Evolutionary conservation across 2,797 vertebrate genomes (phyloP).

Genomic region (Danio kyathit): DNA sequence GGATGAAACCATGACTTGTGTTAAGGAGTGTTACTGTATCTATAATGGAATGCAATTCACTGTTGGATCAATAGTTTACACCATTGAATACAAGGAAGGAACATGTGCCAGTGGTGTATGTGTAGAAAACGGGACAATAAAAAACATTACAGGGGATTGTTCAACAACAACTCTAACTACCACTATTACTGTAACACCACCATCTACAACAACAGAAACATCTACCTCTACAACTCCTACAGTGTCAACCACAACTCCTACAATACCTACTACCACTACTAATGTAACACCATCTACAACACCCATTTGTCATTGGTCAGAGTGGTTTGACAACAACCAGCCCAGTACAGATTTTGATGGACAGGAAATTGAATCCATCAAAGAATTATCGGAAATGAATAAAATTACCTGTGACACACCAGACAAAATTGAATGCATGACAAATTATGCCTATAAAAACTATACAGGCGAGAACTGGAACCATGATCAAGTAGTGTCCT

Average conservation of each 20-base stretch:
- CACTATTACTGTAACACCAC: constrained; percentile 28
- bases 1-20: constrained; percentile 81
- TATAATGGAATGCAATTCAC: constrained; percentile 74
- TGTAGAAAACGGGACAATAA: background rate
- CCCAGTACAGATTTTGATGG: constrained; percentile 63
- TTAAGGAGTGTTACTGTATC: constrained; percentile 74
- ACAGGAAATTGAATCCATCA: constrained; percentile 80
- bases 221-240: too few species aligned
- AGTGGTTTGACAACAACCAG: constrained; percentile 74
- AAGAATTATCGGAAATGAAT: constrained; percentile 71
- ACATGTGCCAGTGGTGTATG: constrained; percentile 62
- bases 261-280: background rate
- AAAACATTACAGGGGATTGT: background rate
- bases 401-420: constrained; percentile 70
- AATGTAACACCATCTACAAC: background rate
- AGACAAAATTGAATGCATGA: constrained; percentile 78
- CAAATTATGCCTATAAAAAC: too few species aligned
- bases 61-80: constrained; percentile 34
- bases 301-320: constrained; percentile 77
- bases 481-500: too few species aligned
- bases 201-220: constrained; percentile 48
- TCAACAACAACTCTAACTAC: constrained; percentile 55
- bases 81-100: background rate
- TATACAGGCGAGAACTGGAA: too few species aligned
- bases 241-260: background rate